Conservation (phyloP, 2,797 vertebrate species). For the Phyllotis vaccarum region DNA sequence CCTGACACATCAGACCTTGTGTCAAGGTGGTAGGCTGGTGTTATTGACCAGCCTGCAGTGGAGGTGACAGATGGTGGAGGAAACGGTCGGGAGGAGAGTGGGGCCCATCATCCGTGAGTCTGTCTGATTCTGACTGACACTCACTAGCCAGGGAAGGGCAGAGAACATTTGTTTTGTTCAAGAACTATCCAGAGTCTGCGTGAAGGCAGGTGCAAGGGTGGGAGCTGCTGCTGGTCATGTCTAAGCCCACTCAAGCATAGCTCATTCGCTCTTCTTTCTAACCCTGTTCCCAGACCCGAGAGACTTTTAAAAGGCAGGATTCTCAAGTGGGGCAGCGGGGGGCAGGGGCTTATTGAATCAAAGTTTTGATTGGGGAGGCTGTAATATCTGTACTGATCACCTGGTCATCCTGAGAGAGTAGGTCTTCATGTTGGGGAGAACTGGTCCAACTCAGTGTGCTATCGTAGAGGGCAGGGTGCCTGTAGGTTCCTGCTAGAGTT, state of each 20-base stretch:
- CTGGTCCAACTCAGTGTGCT: not conserved
- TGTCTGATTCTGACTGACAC: not conserved
- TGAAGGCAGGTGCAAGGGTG: not conserved
- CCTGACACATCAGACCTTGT: fast-evolving
- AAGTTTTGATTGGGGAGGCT: not conserved
- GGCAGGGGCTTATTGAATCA: not conserved
- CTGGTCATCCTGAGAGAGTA: not conserved
- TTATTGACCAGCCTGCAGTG: not conserved
- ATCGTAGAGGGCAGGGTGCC: not conserved
- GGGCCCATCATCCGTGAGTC: not conserved
- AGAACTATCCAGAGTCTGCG: not conserved
- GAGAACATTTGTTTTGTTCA: not conserved
- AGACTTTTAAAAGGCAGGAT: not conserved
- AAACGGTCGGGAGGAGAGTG: not conserved
- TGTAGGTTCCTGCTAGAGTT: not conserved
- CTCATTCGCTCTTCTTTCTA: not conserved
- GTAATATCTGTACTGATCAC: not conserved
- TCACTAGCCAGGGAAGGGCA: not conserved
- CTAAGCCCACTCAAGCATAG: not conserved
- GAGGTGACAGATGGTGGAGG: not conserved
- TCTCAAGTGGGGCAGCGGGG: not conserved
- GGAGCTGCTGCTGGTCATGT: fast-evolving
- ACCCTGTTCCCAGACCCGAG: not conserved
- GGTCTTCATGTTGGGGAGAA: not conserved
- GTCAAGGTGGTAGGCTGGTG: not conserved